phyloP scores from a whole-genome alignment of 2,888 invertebrate species.

The Acleris laterana region DNA sequence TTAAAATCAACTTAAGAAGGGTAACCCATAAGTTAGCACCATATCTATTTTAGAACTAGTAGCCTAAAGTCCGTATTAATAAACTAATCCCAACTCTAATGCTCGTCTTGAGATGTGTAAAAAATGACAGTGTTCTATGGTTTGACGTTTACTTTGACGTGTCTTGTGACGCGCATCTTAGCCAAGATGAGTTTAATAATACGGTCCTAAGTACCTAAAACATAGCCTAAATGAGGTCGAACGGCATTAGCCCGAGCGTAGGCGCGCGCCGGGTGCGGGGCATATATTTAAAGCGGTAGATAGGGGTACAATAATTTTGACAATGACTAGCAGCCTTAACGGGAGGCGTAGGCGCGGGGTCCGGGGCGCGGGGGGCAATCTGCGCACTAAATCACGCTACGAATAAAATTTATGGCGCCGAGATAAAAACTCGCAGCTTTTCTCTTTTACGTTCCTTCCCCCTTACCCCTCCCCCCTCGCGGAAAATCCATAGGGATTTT shows the following conservation, averaged over 20 bases:
- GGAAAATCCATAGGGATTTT: conserved; percentile 85
- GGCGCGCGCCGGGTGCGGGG: conserved; percentile 78
- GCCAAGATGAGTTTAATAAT: too few relatives aligned
- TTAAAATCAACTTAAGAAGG: too few relatives aligned
- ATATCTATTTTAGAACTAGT: too few relatives aligned
- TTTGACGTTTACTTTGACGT: too few relatives aligned
- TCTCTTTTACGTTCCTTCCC: conserved; percentile 85
- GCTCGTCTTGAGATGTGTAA: too few relatives aligned
- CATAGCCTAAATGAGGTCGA: conserved; percentile 1
- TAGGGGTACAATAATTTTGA: conserved; percentile 85
- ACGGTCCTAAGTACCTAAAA: not conserved
- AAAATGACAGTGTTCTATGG: too few relatives aligned
- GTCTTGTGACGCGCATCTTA: too few relatives aligned
- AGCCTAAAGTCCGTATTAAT: too few relatives aligned
- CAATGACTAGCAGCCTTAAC: conserved; percentile 84
- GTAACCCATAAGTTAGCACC: too few relatives aligned
- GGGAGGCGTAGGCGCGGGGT: conserved; percentile 79
- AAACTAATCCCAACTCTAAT: too few relatives aligned
- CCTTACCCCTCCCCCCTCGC: conserved; percentile 59
- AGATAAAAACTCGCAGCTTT: conserved; percentile 86
- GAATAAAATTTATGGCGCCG: conserved; percentile 86
- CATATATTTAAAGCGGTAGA: conserved; percentile 84
- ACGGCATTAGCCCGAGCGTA: conserved; percentile 54
- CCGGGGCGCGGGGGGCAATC: conserved; percentile 81
- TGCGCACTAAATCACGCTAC: conserved; percentile 86